Evolutionary conservation across 1,140 invertebrate genomes (phyloP), one percentile per base, ranked within the genome.

Genomic region (Phortica variegata): DNA sequence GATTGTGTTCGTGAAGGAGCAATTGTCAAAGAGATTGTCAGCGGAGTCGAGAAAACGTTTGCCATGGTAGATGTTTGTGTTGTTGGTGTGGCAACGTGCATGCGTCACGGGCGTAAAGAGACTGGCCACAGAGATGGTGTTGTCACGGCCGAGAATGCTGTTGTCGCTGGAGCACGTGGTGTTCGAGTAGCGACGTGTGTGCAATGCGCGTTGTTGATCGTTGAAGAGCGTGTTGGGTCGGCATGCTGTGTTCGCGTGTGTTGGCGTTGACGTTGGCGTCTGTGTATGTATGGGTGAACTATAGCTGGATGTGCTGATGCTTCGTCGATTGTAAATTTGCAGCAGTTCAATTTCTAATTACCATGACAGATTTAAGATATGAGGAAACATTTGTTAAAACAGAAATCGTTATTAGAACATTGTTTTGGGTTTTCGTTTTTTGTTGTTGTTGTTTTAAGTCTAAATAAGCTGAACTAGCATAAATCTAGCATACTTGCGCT

Each of bases 1-100:
- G 21, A 72, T 51, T 43, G 68, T 61, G 53, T 65, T 72, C 48
- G 53, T 68, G 31, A 72, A 72, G 39, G 63, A 68, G 23, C 58
- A 61, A 40, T 55, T 59, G 13, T 65, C 57, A 34, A 63, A 48
- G 12, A 65, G 42, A 26, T 49, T 61, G 20, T 31, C 55, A 10
- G 66, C 47, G 1, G 65, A 59, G 38, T 73, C 61, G 47, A 72
- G 51, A 13, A 69, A 72, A 1, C 69, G 54, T 49, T 53, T 62
- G 46, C 69, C 69, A 20, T 70, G 69, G 26, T 72, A 72, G 6
- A 73, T 45, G 7, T 56, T 54, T 16, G 16, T 17, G 6, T 12
- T 16, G 13, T 7, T 17, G 17, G 7, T 15, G 34, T 56, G 45
- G 33, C 5, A 6, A 6, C 5, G 5, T 10, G 23, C 5, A 5